phyloP scores from a whole-genome alignment of 2,797 vertebrate species.

The Coilia nasus region DNA sequence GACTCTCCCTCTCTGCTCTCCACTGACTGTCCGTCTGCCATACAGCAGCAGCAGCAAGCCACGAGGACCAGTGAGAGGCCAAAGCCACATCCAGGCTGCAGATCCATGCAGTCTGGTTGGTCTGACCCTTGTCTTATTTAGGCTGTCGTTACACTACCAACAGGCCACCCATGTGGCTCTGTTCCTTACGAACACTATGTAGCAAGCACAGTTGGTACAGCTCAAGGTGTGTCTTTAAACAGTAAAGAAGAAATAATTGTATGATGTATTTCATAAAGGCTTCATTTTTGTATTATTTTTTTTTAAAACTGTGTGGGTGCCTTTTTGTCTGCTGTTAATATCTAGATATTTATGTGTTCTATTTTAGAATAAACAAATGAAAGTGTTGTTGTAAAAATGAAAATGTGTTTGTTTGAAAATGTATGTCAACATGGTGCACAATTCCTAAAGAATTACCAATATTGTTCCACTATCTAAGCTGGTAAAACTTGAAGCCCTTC shows the following conservation, averaged over 20 bases:
- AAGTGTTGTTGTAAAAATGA: constrained; percentile 65
- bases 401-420: not conserved
- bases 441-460: not conserved
- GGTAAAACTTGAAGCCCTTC: no score
- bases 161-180: not conserved
- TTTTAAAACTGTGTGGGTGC: constrained; percentile 67
- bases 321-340: constrained; percentile 60
- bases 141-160: not conserved
- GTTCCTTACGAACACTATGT: not conserved
- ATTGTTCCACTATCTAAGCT: no score
- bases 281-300: constrained; percentile 59
- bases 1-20: not conserved
- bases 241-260: not conserved
- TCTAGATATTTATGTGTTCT: constrained; percentile 71
- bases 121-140: not conserved
- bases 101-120: not conserved
- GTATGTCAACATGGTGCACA: not conserved
- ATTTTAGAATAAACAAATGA: constrained; percentile 72
- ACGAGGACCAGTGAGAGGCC: not conserved
- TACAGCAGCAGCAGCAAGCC: not conserved
- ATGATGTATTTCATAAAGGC: not conserved
- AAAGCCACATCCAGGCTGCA: not conserved
- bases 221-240: not conserved
- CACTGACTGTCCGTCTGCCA: not conserved
- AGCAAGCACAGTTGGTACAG: not conserved